phyloP scores from a whole-genome alignment of 2,113 vertebrate genomes.

The Aspiorhynchus laticeps region DNA sequence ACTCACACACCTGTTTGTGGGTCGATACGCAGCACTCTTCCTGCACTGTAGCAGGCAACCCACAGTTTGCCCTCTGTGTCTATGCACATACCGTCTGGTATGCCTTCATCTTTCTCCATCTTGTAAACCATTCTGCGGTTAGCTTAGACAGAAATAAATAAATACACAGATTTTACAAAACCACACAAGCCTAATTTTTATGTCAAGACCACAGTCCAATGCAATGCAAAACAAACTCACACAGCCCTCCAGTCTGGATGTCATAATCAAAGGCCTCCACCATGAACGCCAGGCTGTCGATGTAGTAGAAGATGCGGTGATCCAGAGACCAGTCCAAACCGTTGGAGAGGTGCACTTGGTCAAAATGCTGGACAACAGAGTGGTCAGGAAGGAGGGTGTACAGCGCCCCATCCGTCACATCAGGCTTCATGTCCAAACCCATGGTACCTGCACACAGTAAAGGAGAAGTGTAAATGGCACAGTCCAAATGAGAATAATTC shows the following conservation, averaged over 20 bases:
- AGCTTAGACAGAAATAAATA: slow-evolving; percentile 55
- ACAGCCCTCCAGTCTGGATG: slow-evolving; percentile 78
- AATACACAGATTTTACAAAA: slow-evolving; percentile 1
- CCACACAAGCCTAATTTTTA: not conserved
- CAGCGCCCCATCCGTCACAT: slow-evolving; percentile 81
- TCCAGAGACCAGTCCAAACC: slow-evolving; percentile 94
- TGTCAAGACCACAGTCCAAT: not conserved
- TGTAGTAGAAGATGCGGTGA: slow-evolving; percentile 88
- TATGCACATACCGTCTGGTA: slow-evolving; percentile 93
- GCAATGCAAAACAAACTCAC: slow-evolving; percentile 66
- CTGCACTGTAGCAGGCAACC: slow-evolving; percentile 91
- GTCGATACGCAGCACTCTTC: slow-evolving; percentile 88
- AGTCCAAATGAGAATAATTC: not conserved
- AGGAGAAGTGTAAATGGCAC: not conserved
- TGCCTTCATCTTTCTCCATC: slow-evolving; percentile 80
- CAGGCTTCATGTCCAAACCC: slow-evolving; percentile 78
- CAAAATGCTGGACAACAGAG: slow-evolving; percentile 81
- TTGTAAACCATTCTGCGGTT: slow-evolving; percentile 70
- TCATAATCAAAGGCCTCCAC: slow-evolving; percentile 94
- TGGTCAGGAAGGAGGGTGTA: slow-evolving; percentile 76
- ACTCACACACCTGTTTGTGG: slow-evolving; percentile 81
- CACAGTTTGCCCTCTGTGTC: slow-evolving; percentile 88
- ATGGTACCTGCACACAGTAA: slow-evolving; percentile 78
- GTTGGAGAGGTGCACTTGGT: slow-evolving; percentile 91
- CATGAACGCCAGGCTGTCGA: slow-evolving; percentile 85